phyloP scores from a whole-genome alignment of 2,797 vertebrate species.

The Sebastes nivosus region DNA sequence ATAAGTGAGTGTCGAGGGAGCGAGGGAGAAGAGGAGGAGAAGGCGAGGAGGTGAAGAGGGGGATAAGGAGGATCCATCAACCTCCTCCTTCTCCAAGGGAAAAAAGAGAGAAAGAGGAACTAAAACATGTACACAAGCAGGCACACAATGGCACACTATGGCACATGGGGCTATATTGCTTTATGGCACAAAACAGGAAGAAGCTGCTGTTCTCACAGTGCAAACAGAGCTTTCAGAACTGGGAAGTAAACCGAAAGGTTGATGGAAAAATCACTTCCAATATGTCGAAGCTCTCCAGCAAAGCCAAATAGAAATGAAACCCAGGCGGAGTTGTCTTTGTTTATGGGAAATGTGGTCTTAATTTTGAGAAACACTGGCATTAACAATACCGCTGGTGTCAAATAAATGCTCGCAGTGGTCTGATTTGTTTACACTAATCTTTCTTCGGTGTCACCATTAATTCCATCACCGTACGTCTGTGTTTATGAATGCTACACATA shows the following conservation, averaged over 20 bases:
- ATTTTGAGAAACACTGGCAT: constrained; percentile 42
- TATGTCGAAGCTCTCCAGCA: constrained; percentile 10
- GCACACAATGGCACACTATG: constrained; percentile 17
- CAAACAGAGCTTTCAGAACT: not conserved
- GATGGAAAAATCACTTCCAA: constrained; percentile 37
- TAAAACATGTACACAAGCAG: not conserved
- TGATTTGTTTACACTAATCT: constrained; percentile 41
- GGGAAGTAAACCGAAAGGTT: constrained; percentile 13
- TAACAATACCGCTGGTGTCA: constrained; percentile 39
- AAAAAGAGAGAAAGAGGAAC: not conserved
- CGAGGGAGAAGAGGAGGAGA: constrained; percentile 19
- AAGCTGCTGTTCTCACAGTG: not conserved
- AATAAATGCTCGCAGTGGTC: constrained; percentile 27
- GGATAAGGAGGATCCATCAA: constrained; percentile 45
- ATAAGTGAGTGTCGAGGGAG: constrained; percentile 53
- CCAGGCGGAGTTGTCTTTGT: constrained; percentile 25
- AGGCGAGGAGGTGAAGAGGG: constrained; percentile 34
- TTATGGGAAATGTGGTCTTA: constrained; percentile 49
- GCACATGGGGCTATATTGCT: not conserved
- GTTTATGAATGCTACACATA: constrained; percentile 33
- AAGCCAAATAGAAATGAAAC: constrained; percentile 42
- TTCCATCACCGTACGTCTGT: constrained; percentile 25
- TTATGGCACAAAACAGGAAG: constrained; percentile 4
- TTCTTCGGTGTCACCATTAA: constrained; percentile 36
- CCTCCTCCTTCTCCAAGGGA: constrained; percentile 8